phyloP scores from a whole-genome alignment of 92 coral and sea anemone genomes.

The Chrysogorgia sp. region DNA sequence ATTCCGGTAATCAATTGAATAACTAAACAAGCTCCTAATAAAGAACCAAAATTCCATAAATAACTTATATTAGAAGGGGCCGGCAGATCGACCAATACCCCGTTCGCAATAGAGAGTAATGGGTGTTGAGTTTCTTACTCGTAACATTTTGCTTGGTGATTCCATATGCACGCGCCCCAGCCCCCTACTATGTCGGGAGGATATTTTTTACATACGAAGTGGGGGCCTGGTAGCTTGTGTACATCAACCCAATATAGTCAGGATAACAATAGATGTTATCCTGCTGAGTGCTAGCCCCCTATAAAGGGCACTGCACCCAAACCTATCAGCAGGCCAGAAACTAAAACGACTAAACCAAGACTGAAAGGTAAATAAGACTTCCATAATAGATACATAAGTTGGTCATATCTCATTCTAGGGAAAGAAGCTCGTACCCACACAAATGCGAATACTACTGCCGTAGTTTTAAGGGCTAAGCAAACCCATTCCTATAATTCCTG shows the following conservation, averaged over 20 bases:
- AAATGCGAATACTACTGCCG: slow-evolving; percentile 72
- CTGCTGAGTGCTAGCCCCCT: too few relatives aligned
- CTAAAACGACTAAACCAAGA: slow-evolving; percentile 70
- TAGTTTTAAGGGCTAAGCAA: slow-evolving; percentile 74
- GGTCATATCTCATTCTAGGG: too few relatives aligned
- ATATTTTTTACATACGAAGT: too few relatives aligned
- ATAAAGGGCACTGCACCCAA: slow-evolving; percentile 72
- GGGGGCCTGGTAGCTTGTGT: too few relatives aligned
- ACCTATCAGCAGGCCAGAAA: slow-evolving; percentile 71
- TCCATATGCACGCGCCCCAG: too few relatives aligned
- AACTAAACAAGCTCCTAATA: slow-evolving; percentile 72
- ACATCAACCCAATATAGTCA: too few relatives aligned
- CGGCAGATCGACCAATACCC: slow-evolving; percentile 71
- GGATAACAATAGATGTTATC: too few relatives aligned
- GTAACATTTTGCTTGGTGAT: too few relatives aligned
- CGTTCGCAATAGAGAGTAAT: slow-evolving; percentile 73
- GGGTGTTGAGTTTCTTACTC: slow-evolving; percentile 79
- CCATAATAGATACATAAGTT: slow-evolving; percentile 77
- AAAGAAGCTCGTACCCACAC: slow-evolving; percentile 77
- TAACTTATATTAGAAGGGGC: slow-evolving; percentile 87
- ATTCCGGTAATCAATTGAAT: slow-evolving; percentile 71
- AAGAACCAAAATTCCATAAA: slow-evolving; percentile 85
- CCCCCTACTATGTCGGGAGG: too few relatives aligned
- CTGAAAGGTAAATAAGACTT: slow-evolving; percentile 80
- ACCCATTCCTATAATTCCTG: slow-evolving; percentile 55